Conservation (phyloP, 2,797 vertebrate species). For the Pachyuromys duprasi region DNA sequence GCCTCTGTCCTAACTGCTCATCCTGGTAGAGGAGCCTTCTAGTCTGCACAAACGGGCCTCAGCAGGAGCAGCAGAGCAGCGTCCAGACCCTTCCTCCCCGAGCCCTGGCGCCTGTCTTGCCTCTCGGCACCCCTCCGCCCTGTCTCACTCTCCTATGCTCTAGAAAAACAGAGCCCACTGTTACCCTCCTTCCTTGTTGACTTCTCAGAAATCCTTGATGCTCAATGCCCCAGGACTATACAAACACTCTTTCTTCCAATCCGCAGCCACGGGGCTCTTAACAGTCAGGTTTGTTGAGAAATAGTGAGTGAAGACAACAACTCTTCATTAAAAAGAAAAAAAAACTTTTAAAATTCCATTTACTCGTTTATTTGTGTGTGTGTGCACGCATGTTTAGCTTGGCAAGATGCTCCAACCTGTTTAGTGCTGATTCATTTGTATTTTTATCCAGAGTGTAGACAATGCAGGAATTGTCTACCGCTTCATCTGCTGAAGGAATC, state of each 20-base stretch:
- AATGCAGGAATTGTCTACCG: not conserved
- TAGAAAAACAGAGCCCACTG: not conserved
- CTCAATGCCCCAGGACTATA: not conserved
- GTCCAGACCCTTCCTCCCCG: too few relatives aligned
- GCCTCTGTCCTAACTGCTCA: not conserved
- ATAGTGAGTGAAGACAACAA: not conserved
- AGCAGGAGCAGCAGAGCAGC: accelerated
- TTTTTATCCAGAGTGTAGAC: not conserved
- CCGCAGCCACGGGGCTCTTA: not conserved
- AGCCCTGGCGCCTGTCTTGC: not conserved
- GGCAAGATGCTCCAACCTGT: not conserved
- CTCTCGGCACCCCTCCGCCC: not conserved
- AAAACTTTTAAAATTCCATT: not conserved
- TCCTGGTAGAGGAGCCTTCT: not conserved
- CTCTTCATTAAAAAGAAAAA: not conserved
- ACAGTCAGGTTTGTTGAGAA: not conserved
- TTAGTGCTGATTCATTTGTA: not conserved
- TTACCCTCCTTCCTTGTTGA: not conserved
- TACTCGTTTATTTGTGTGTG: not conserved
- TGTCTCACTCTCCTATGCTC: not conserved
- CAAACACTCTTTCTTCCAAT: not conserved
- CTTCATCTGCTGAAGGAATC: not conserved
- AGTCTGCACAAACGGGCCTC: not conserved
- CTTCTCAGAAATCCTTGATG: not conserved
- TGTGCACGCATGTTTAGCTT: too few relatives aligned